Evolutionary conservation across 2,888 invertebrate species (phyloP).

Genomic region (Oligia strigilis): DNA sequence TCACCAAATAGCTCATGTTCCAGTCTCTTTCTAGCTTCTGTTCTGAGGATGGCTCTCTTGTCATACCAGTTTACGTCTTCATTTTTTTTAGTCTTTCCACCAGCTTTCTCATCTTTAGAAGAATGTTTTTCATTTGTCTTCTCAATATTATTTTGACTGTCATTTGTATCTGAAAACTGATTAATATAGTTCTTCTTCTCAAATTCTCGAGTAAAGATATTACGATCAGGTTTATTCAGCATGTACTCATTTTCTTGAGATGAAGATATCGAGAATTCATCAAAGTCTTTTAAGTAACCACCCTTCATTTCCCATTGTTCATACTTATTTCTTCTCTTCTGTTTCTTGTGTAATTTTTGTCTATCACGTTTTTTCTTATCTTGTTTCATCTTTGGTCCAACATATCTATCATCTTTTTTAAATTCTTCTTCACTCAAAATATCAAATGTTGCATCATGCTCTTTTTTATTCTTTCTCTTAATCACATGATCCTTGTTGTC

Average conservation of each 20-base stretch:
- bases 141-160: slow-evolving; percentile 58
- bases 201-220: slow-evolving; percentile 68
- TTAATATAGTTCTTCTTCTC: slow-evolving; percentile 69
- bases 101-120: slow-evolving; percentile 53
- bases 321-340: slow-evolving; percentile 85
- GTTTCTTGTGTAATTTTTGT: slow-evolving; percentile 83
- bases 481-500: slow-evolving; percentile 85
- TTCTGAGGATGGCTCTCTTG: slow-evolving; percentile 79
- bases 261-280: slow-evolving; percentile 78
- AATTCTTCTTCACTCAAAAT: slow-evolving; percentile 81
- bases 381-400: slow-evolving; percentile 76
- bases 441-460: slow-evolving; percentile 65
- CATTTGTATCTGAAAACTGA: slow-evolving; percentile 68
- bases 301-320: slow-evolving; percentile 88
- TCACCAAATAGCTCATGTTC: slow-evolving; percentile 83
- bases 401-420: slow-evolving; percentile 84
- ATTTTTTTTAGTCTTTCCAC: slow-evolving; percentile 64
- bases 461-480: slow-evolving; percentile 75
- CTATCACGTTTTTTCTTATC: slow-evolving; percentile 83
- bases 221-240: slow-evolving; percentile 71
- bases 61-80: slow-evolving; percentile 82
- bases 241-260: slow-evolving; percentile 75
- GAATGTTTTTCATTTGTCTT: slow-evolving; percentile 47
- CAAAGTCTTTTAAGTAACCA: slow-evolving; percentile 84
- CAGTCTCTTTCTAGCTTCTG: slow-evolving; percentile 82